Evolutionary conservation across 1,140 invertebrate species (phyloP), one percentile per base, ranked within the genome.

Genomic region (Nixonia krombeini): DNA sequence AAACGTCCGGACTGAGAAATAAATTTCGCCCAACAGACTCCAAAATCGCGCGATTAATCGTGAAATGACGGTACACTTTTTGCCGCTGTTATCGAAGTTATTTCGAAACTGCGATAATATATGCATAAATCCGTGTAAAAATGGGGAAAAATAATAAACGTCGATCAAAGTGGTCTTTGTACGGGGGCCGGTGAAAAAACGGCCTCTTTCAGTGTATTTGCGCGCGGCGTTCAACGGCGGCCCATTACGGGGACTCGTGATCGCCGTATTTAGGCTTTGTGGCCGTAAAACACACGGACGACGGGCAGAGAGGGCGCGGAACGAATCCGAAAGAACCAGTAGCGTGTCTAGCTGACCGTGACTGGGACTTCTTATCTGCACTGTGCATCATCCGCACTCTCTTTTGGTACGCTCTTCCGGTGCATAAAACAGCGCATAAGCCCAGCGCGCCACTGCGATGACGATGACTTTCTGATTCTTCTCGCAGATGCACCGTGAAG

Each of bases 281-380:
- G 42, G 50, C 46, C n/a, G 29, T 17, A 45, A 41, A 16, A 28
- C 26, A 13, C 35, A 29, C 21, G 46, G 16, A 10, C 40, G 41
- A 29, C 21, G 46, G 16, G n/a, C 40, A 38, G 40, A 51, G 59
- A 57, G 62, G 49, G 55, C 45, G 55, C 58, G 67, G 66, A 75
- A 70, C 70, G 67, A 72, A 75, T 72, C 59, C 42, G 53, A 70
- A 52, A 72, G 66, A 74, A 72, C 50, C 68, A 59, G 68, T 66
- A 71, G 68, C 52, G 49, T 66, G 68, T 66, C 62, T 63, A 71
- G 57, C 68, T 64, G 52, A 71, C 58, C 68, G 68, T 71, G 68
- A 71, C 62, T 59, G 57, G 46, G 53, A 55, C 37, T 70, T 70
- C 61, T 70, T 70, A 70, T 70, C 62, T 49, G 10, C 17, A 25